Evolutionary conservation across 1,140 invertebrate species (phyloP), one percentile per base, ranked within the genome.

Genomic region (Heliconius hewitsoni): DNA sequence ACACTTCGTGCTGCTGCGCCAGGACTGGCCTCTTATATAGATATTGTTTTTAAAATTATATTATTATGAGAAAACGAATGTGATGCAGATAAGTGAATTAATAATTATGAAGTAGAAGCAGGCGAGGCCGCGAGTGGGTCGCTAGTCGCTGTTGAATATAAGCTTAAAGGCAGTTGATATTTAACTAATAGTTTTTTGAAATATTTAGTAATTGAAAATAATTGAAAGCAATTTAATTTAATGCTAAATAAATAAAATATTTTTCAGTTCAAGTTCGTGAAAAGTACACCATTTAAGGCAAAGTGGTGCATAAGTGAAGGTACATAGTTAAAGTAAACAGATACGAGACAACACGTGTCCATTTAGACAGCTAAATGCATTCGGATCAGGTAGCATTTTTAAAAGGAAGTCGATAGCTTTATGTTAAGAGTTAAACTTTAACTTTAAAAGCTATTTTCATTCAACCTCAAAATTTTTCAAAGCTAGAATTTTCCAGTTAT

Each of bases 341-440:
- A 66, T 66, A 66, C 4, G 3, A 66, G 23, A 30, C 27, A 66
- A 30, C 60, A 66, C 60, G 30, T 30, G 60, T 66, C 23, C 60
- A 66, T 66, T 30, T 66, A 66, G 60, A 30, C 60, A 66, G 60
- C 60, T 66, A 66, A 66, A 66, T 66, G 60, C 60, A 66, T 66
- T 66, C 11, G 60, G 60, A 66, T 66, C 60, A 66, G 60, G 60
- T 66, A 66, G 60, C 60, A 66, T 13, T 3, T 66, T 66, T 66
- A 66, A 66, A 66, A 66, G 27, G 60, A 66, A 66, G 27, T 66
- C 19, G 23, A 16, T 5, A 66, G 23, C 60, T 66, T 66, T 30
- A 27, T 30, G 11, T 30, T 30, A 60, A 60, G 13, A 60, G 13
- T 46, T 5, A 16, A 16, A 46, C 19, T 23, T 57, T 23, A 8